These are phyloP conservation scores for Eupeodes latifasciatus DNA, from an alignment of 2,888 invertebrate species.

Conservation along the genomic window DNA sequence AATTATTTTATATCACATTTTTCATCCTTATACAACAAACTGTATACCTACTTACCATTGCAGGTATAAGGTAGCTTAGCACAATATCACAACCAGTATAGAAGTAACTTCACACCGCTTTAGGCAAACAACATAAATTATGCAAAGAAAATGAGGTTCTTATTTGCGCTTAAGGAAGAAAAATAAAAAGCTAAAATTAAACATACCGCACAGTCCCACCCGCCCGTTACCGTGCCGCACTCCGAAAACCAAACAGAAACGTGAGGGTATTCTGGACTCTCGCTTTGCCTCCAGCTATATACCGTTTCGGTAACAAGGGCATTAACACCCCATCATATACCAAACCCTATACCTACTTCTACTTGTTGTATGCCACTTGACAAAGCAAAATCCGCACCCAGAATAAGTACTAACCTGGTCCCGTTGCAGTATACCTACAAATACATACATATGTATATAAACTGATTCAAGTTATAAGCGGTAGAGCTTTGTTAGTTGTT, in stretches of 20 bases:
- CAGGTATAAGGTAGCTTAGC: neutral
- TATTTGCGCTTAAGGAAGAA: conserved; percentile 67
- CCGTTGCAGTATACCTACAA: neutral
- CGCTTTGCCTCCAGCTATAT: neutral
- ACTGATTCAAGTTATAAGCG: conserved; percentile 37
- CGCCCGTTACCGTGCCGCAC: conserved; percentile 2
- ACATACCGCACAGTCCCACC: conserved; percentile 15
- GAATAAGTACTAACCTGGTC: neutral
- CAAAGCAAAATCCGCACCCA: conserved; percentile 31
- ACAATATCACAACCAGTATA: neutral
- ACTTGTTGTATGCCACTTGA: conserved; percentile 50
- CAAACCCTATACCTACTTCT: neutral
- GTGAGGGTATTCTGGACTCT: conserved; percentile 2
- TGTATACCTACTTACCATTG: too few species aligned
- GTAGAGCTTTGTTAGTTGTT: conserved; percentile 3
- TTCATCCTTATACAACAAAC: conserved; percentile 6
- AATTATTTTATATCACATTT: conserved; percentile 70
- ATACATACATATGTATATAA: neutral
- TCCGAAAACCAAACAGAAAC: conserved; percentile 40
- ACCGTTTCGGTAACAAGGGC: conserved; percentile 65
- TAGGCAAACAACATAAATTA: conserved; percentile 73
- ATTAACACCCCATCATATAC: conserved; percentile 52
- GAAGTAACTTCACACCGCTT: conserved; percentile 57
- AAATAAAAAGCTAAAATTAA: conserved; percentile 66
- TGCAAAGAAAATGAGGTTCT: conserved; percentile 75